phyloP scores from a whole-genome alignment of 2,888 invertebrate species.

The Troilus luridus region DNA sequence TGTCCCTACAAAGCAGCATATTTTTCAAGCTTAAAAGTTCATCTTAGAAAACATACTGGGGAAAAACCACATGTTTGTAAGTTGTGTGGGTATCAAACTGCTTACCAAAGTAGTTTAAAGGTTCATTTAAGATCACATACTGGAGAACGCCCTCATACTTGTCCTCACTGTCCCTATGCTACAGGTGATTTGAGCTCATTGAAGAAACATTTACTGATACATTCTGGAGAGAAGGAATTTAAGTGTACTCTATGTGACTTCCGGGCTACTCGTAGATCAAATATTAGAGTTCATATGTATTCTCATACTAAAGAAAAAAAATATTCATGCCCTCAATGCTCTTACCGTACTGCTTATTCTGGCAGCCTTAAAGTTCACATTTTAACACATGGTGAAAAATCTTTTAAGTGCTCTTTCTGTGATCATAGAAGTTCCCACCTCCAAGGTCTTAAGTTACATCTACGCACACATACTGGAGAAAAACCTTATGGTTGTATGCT shows the following conservation, averaged over 20 bases:
- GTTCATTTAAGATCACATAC: slow-evolving; percentile 55
- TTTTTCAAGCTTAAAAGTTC: slow-evolving; percentile 52
- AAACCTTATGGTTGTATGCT: slow-evolving; percentile 50
- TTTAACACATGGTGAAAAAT: slow-evolving; percentile 53
- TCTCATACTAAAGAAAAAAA: slow-evolving; percentile 57
- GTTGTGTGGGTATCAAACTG: slow-evolving; percentile 53
- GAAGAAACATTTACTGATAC: slow-evolving; percentile 20
- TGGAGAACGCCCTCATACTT: slow-evolving; percentile 53
- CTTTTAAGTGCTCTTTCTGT: slow-evolving; percentile 48
- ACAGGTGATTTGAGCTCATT: neutral
- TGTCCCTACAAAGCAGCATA: slow-evolving; percentile 50
- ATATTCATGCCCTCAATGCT: slow-evolving; percentile 44
- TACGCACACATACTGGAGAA: slow-evolving; percentile 53
- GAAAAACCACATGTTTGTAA: slow-evolving; percentile 54
- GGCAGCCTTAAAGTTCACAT: slow-evolving; percentile 50
- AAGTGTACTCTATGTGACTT: slow-evolving; percentile 49
- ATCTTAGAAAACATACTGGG: slow-evolving; percentile 51
- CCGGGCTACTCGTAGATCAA: slow-evolving; percentile 9
- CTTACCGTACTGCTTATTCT: slow-evolving; percentile 53
- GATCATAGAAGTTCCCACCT: slow-evolving; percentile 33
- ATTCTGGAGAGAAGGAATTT: slow-evolving; percentile 43
- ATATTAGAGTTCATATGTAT: slow-evolving; percentile 52
- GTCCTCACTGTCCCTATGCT: slow-evolving; percentile 45
- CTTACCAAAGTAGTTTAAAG: slow-evolving; percentile 43
- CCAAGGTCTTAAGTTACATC: slow-evolving; percentile 42